Conservation (phyloP, 2,888 invertebrate genomes). For the Epiblema foenella region DNA sequence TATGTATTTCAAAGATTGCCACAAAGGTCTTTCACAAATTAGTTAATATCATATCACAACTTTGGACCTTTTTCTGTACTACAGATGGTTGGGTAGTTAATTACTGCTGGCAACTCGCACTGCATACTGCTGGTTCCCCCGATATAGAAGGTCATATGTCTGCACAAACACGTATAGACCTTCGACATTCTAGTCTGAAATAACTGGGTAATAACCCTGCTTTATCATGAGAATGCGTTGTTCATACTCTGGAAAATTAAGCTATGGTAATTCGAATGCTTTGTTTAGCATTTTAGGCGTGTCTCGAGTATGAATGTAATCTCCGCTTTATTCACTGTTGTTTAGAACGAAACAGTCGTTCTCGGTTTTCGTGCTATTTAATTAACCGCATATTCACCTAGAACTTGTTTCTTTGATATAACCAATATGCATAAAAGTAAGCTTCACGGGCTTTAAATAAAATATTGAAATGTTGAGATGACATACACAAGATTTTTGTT, state of each 20-base stretch:
- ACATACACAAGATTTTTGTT: too few species aligned
- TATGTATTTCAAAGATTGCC: not conserved
- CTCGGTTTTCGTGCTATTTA: slow-evolving; percentile 2
- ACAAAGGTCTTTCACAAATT: not conserved
- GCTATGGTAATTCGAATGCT: slow-evolving; percentile 30
- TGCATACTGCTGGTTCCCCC: not conserved
- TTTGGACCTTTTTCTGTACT: slow-evolving; percentile 6
- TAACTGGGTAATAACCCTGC: slow-evolving; percentile 4
- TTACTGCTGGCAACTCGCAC: slow-evolving; percentile 4
- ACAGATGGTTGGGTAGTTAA: not conserved
- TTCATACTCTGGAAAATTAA: slow-evolving; percentile 25
- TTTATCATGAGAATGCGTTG: slow-evolving; percentile 28
- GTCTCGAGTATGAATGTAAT: slow-evolving; percentile 22
- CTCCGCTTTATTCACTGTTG: slow-evolving; percentile 27
- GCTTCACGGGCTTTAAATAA: too few species aligned
- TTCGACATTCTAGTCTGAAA: not conserved
- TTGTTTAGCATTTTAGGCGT: slow-evolving; percentile 33
- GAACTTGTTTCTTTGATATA: not conserved
- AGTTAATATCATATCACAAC: not conserved
- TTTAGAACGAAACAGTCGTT: slow-evolving; percentile 16
- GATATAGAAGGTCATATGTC: not conserved
- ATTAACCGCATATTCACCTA: slow-evolving; percentile 16
- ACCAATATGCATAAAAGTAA: too few species aligned
- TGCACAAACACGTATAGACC: not conserved
- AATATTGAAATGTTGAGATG: too few species aligned